Evolutionary conservation across 2,797 vertebrate genomes (phyloP).

Genomic region (Neoniphon sammara): DNA sequence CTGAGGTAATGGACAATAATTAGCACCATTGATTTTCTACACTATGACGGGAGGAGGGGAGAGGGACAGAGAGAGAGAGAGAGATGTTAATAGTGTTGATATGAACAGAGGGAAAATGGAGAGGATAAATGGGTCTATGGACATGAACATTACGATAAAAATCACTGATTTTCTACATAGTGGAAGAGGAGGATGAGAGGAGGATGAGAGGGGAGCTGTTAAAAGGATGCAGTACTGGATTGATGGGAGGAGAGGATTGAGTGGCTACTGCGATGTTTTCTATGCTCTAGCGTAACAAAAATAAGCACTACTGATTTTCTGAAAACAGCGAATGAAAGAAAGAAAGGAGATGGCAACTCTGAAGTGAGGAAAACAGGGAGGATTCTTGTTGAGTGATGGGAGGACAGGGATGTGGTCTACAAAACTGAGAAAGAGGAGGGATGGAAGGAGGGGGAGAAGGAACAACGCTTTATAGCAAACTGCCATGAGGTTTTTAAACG

Average conservation of each 20-base stretch:
- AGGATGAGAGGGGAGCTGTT: too few relatives aligned
- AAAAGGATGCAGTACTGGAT: too few relatives aligned
- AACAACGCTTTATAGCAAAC: neutral
- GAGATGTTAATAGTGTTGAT: constrained; percentile 25
- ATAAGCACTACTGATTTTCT: neutral
- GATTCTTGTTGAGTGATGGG: too few relatives aligned
- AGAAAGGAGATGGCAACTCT: neutral
- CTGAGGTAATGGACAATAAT: constrained; percentile 78
- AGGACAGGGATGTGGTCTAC: neutral
- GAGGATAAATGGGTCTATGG: constrained; percentile 7
- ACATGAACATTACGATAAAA: constrained; percentile 22
- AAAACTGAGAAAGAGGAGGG: neutral
- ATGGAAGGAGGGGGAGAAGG: neutral
- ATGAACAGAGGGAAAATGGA: constrained; percentile 1
- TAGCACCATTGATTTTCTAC: constrained; percentile 75
- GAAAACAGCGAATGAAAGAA: neutral
- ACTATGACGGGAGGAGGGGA: constrained; percentile 11
- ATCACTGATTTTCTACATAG: neutral
- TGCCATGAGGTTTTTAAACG: too few relatives aligned
- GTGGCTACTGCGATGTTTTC: neutral
- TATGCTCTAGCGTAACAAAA: neutral
- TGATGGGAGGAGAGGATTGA: neutral
- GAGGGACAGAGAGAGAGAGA: neutral
- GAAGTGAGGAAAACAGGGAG: neutral
- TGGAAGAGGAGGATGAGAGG: neutral